Evolutionary conservation across 2,797 vertebrate species (phyloP), one percentile per base, ranked within the genome.

Genomic region (Lacerta viridis): DNA sequence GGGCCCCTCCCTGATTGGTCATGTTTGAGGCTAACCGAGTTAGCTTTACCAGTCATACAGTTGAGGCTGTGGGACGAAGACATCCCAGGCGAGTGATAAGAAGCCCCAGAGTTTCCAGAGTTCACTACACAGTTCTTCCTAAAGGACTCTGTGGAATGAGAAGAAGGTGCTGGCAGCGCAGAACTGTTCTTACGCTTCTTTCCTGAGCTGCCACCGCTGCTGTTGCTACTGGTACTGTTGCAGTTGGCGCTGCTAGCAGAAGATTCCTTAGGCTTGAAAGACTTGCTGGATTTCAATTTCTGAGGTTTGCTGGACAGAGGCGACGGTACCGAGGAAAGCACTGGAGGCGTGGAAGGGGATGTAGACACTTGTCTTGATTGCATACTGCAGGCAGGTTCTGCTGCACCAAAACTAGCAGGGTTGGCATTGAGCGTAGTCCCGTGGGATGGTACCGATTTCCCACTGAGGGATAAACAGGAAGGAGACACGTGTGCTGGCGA

Each of bases 121-220:
- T 97, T 98, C 89, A 97, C 97, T 95, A 97, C 97, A 95, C 98
- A 99, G 98, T 99, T 99, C 97, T 98, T 99, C 95, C 98, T 99
- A 89, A 97, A 97, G 87, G 98, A 97, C 92, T 98, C 98, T 86
- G 97, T 97, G 94, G 98, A 97, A 94, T 99, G 97, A 96, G 97
- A 98, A 92, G 98, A 98, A 92, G 98, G 95, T 90, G 94, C 95
- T 36, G 95, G 94, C 91, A 98, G 97, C 85, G 98, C 94, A 92
- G 98, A 98, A 93, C 97, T 99, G 96, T 96, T 99, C 96, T 99
- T 99, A 94, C 98, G 98, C 95, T 99, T 99, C 97, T 99, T 99
- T 95, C 98, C 98, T 95, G 98, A 98, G 97, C 98, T 97, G 87
- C 98, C 82, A 88, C 97, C 97, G 95, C 96, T 96, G 90, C 97